Base-by-base conservation (phyloP, 1,140 invertebrate species). In the Cydia strobilella region DNA sequence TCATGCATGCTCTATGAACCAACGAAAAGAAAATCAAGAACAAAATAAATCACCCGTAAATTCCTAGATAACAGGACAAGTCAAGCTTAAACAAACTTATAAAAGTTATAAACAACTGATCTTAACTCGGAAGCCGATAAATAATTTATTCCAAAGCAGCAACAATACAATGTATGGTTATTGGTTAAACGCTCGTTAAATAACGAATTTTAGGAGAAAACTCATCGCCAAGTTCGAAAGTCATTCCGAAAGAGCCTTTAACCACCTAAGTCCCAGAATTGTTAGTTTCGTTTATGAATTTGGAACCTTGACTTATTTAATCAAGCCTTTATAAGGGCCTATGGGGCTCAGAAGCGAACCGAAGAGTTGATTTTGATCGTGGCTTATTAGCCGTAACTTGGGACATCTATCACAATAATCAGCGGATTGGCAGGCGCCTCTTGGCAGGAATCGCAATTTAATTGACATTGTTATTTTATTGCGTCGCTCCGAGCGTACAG, bases 381-480 rank as follows among this genome's bases (percentile, higher is more conserved):
- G 27, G 27, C 27, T 66, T 69, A 20, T 39, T 42, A 42, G 65
- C 65, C 31, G 15, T n/a, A 69, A 69, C 65, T 69, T 42, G 27
- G 25, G 65, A 18, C 65, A 66, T 66, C 27, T 69, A 69, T 69
- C 65, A 69, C n/a, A 20, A 69, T 42, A 69, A 69, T 27, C 35
- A 20, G 12, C n/a, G 27, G 9, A 69, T 39, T 20, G 65, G 65
- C 65, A 69, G 65, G 31, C 31, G 65, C n/a, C 65, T 59, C 54
- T 59, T 12, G 6, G 35, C 27, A 7, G 65, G n/a, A 69, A 69
- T 42, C 65, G 20, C 20, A 51, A 18, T 42, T 69, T 69, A 69
- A 69, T 69, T 69, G 35, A 10, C 65, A 69, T 69, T 69, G 65
- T 69, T 42, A 69, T 69, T 69, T 42, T 69, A 69, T 69, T 69